These are phyloP conservation scores for Pygoscelis antarcticus DNA, from an alignment of 2,113 vertebrate species.

Conservation along the genomic window DNA sequence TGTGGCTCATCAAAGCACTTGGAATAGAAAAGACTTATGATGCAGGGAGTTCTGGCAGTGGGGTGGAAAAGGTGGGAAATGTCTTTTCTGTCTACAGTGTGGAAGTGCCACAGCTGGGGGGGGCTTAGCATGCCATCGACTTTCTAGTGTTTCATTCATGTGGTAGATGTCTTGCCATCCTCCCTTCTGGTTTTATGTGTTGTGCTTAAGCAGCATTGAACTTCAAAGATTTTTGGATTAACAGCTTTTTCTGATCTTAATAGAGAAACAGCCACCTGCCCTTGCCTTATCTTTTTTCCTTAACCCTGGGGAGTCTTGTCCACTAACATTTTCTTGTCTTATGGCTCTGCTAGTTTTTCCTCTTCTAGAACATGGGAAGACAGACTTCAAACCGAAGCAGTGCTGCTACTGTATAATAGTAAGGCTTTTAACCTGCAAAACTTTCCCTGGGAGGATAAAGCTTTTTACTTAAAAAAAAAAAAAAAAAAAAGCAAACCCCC, in stretches of 20 bases:
- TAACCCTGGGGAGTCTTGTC: neutral
- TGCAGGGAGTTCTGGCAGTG: neutral
- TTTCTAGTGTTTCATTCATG: neutral
- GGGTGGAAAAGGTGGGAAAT: neutral
- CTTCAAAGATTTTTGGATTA: neutral
- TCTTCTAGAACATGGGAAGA: neutral
- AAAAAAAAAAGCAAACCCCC: neutral
- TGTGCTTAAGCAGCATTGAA: neutral
- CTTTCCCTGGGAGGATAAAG: neutral
- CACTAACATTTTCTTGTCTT: neutral
- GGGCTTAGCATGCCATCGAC: rapidly evolving
- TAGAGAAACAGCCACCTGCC: neutral
- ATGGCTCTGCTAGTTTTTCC: neutral
- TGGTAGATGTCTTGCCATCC: neutral
- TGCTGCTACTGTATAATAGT: neutral
- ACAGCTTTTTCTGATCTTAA: neutral
- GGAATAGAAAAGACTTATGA: neutral
- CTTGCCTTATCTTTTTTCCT: neutral
- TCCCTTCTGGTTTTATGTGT: neutral
- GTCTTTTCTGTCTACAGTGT: neutral
- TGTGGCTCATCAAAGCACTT: neutral
- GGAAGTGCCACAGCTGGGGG: neutral
- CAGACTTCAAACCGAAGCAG: neutral
- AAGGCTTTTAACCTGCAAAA: neutral
- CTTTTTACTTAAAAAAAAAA: neutral